Conservation (phyloP, 2,888 invertebrate species). For the Mimumesa dahlbomi region DNA sequence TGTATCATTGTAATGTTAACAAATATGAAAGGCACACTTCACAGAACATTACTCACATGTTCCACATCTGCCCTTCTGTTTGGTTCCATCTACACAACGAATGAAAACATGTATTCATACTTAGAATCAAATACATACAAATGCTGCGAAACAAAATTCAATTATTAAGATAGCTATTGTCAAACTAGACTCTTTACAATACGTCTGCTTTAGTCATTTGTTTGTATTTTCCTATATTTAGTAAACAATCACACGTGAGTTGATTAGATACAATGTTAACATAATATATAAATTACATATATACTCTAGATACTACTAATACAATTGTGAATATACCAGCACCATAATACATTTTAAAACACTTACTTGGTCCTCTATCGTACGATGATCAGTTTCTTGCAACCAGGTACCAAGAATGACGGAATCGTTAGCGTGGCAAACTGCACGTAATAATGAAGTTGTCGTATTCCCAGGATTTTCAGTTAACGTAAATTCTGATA, state of each 20-base stretch:
- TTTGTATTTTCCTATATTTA: slow-evolving; percentile 12
- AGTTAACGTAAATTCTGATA: slow-evolving; percentile 96
- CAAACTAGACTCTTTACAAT: slow-evolving; percentile 30
- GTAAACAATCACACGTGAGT: not conserved
- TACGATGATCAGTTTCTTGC: slow-evolving; percentile 97
- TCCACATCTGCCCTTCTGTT: slow-evolving; percentile 90
- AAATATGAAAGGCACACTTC: slow-evolving; percentile 54
- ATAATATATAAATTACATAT: slow-evolving; percentile 1
- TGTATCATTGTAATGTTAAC: slow-evolving; percentile 24
- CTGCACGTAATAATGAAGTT: slow-evolving; percentile 89
- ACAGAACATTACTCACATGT: slow-evolving; percentile 86
- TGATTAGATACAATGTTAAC: slow-evolving; percentile 7
- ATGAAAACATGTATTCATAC: slow-evolving; percentile 60
- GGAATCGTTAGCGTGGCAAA: slow-evolving; percentile 94
- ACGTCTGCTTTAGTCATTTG: slow-evolving; percentile 26
- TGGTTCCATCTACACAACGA: slow-evolving; percentile 88
- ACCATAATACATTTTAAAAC: not conserved
- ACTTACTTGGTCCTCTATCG: slow-evolving; percentile 97
- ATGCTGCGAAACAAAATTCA: too few species aligned
- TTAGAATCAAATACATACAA: too few species aligned
- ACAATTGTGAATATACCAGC: not conserved
- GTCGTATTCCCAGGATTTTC: slow-evolving; percentile 97
- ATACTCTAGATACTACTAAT: not conserved
- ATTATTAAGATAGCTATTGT: not conserved
- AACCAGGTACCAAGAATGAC: slow-evolving; percentile 97